phyloP scores from a whole-genome alignment of 2,113 vertebrate species.

The Condylura cristata region DNA sequence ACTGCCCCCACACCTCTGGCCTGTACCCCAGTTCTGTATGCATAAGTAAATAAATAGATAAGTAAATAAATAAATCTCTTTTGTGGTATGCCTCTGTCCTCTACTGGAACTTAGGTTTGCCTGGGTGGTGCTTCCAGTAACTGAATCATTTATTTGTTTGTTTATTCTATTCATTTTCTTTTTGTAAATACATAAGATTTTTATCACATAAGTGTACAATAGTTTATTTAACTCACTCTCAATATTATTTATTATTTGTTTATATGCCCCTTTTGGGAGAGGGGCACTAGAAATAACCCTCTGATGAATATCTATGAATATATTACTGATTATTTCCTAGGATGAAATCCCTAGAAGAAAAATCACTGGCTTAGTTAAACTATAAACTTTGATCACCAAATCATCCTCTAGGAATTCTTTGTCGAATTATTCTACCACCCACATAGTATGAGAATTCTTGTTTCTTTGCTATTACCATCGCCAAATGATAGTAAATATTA shows the following conservation, averaged over 20 bases:
- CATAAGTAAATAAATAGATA: no score
- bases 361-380: not conserved
- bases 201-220: no score
- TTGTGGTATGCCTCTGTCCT: slow-evolving; percentile 69
- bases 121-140: slow-evolving; percentile 72
- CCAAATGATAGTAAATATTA: not conserved
- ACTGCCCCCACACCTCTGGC: no score
- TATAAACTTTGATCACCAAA: not conserved
- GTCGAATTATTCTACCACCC: not conserved
- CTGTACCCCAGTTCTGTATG: no score
- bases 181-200: not conserved
- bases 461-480: not conserved
- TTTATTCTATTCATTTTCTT: not conserved
- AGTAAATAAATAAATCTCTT: no score
- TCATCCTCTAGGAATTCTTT: not conserved
- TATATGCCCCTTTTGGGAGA: not conserved
- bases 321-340: not conserved
- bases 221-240: not conserved
- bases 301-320: not conserved
- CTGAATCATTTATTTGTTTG: slow-evolving; percentile 31
- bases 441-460: not conserved
- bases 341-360: not conserved
- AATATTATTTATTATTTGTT: not conserved
- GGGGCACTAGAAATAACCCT: not conserved
- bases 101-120: slow-evolving; percentile 72